phyloP scores from a whole-genome alignment of 1,140 invertebrate species.

The Hycleus cichorii region DNA sequence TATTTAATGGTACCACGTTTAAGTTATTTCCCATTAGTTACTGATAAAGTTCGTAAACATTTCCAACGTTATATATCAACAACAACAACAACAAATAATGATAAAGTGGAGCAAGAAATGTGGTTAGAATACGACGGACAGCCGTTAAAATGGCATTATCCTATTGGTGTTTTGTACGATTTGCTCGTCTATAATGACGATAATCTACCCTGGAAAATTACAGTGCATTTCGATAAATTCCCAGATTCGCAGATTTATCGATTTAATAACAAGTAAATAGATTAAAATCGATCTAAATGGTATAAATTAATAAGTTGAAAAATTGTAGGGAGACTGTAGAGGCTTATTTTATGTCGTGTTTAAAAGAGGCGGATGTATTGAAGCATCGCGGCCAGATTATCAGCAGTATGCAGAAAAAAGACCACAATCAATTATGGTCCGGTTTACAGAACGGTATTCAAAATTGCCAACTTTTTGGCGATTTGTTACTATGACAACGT shows the following conservation, averaged over 20 bases:
- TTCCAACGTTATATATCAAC: conserved; percentile 59
- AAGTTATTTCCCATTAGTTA: conserved; percentile 92
- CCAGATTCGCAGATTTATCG: conserved; percentile 72
- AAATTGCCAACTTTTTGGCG: background rate
- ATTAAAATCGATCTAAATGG: too few relatives aligned
- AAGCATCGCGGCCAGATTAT: conserved; percentile 91
- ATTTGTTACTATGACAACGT: too few relatives aligned
- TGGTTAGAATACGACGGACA: conserved; percentile 93
- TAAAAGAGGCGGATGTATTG: conserved; percentile 96
- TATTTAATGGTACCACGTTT: conserved; percentile 92
- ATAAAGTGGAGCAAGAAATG: conserved; percentile 68
- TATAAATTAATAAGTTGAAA: too few relatives aligned
- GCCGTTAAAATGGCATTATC: conserved; percentile 94
- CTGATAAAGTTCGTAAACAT: conserved; percentile 84
- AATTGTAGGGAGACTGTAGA: conserved; percentile 76
- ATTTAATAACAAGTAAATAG: conserved; percentile 64
- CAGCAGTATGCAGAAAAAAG: conserved; percentile 93
- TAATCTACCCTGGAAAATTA: conserved; percentile 85
- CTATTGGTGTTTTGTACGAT: conserved; percentile 92
- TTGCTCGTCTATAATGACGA: conserved; percentile 60
- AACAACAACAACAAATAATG: conserved; percentile 54
- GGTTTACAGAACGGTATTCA: conserved; percentile 83
- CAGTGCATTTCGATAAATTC: conserved; percentile 91
- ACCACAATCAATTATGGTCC: conserved; percentile 94
- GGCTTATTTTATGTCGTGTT: conserved; percentile 86